Base-by-base conservation (phyloP, 2,113 vertebrate species). In the Bombycilla garrulus region DNA sequence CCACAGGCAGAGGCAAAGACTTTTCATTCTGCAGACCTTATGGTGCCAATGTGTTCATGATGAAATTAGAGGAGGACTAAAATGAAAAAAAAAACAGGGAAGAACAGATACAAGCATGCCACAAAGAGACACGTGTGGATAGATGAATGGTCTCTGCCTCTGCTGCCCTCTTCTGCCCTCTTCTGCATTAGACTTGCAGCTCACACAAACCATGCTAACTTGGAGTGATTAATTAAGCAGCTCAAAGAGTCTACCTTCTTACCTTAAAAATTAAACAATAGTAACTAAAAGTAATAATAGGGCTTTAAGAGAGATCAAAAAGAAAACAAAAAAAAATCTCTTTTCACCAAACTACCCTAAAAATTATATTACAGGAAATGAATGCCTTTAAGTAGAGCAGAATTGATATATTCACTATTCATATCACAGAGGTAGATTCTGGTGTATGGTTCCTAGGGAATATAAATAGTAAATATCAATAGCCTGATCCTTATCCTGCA, bases 81-180 rank as follows among this genome's bases (percentile, higher is more conserved):
- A 92, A 69, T 47, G 50, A 42, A n/a, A 64, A 61, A 88, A 38
- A 65, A 57, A 10, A 2, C 40, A n/a, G 57, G 12, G 15, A 76
- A 66, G 47, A 25, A 38, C 13, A 38, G 48, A 44, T 64, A 60
- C 29, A 60, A 64, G 29, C 19, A 25, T 31, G 33, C 19, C 17
- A 61, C 1, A 1, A 56, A 58, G 19, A 40, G 36, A 53, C 35
- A 57, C 29, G 2, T 14, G 14, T 9, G 15, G 25, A 21, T 26
- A 51, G 38, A 21, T 50, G 29, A 24, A 29, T 0, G 0, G 19
- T 72, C 15, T 12, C 61, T 58, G 57, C 29, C 70, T 85, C 85
- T 87, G 51, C 74, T 94, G 81, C 48, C 54, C 64, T 80, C 62
- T 81, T 36, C 74, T 94, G 81, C 48, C 54, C 64, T 80, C 62